Conservation (phyloP, 2,113 vertebrate genomes). For the Pogona vitticeps region DNA sequence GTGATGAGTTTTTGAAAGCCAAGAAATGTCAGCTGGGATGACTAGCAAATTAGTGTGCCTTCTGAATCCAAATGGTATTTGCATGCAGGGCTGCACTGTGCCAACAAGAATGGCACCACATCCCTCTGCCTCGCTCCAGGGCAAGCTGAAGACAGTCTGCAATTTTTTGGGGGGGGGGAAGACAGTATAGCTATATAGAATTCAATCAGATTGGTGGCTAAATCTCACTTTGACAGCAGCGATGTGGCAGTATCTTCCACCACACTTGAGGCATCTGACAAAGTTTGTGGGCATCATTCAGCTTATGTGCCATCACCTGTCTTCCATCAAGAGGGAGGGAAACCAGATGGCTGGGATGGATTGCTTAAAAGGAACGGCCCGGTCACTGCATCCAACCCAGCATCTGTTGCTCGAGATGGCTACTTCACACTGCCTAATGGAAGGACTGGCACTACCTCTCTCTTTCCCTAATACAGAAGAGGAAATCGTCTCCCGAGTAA, state of each 20-base stretch:
- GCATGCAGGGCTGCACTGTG: constrained; percentile 41
- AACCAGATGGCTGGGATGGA: no score
- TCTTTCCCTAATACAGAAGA: not conserved
- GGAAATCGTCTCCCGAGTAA: not conserved
- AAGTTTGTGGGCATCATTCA: no score
- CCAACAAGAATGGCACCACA: rapidly evolving
- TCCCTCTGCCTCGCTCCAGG: not conserved
- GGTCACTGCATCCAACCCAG: not conserved
- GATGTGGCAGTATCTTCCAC: no score
- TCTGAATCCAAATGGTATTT: constrained; percentile 40
- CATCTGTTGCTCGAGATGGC: not conserved
- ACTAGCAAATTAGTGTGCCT: constrained; percentile 28
- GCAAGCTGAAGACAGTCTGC: not conserved
- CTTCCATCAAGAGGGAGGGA: no score
- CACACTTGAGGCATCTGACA: no score
- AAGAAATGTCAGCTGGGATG: no score
- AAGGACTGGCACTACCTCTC: not conserved
- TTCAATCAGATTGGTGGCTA: no score
- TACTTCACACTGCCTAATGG: not conserved
- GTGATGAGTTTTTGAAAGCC: no score
- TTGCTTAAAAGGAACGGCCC: no score
- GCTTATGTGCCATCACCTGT: no score
- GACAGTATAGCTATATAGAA: no score
- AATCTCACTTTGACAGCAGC: no score
- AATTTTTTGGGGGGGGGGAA: not conserved